These are phyloP conservation scores for Thymelicus lineola DNA, from an alignment of 2,888 invertebrate genomes.

Conservation along the genomic window DNA sequence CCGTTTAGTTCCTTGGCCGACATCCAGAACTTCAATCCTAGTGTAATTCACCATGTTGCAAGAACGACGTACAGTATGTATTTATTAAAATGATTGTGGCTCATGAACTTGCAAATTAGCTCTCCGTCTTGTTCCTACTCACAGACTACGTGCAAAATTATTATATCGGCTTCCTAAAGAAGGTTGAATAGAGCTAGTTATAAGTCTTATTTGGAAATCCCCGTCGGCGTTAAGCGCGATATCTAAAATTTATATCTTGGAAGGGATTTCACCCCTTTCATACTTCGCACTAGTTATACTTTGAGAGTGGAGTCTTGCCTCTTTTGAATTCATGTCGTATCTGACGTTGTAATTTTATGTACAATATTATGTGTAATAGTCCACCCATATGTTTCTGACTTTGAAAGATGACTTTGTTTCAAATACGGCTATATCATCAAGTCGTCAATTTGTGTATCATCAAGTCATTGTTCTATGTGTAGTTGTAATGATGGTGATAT, in stretches of 20 bases:
- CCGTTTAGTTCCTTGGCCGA: constrained; percentile 25
- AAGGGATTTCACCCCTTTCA: constrained; percentile 12
- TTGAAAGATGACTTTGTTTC: no score
- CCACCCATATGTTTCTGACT: no score
- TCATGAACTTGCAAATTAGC: constrained; percentile 18
- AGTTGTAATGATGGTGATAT: no score
- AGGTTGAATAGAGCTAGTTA: constrained; percentile 16
- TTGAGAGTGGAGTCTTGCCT: no score
- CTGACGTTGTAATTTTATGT: no score
- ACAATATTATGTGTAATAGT: no score
- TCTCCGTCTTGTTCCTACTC: not conserved
- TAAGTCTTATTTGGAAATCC: constrained; percentile 20
- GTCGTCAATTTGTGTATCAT: no score
- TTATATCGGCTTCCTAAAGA: constrained; percentile 1
- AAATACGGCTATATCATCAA: no score
- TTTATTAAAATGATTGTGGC: constrained; percentile 23
- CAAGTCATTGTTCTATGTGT: no score
- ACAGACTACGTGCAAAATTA: constrained; percentile 13
- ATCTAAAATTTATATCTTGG: constrained; percentile 21
- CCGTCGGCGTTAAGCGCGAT: constrained; percentile 6
- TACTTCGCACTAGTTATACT: no score
- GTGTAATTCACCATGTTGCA: constrained; percentile 28
- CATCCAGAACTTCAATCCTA: constrained; percentile 21
- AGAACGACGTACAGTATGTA: constrained; percentile 22
- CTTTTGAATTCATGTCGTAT: no score